These are phyloP conservation scores for Podilymbus podiceps DNA, from an alignment of 2,113 vertebrate species.

Conservation along the genomic window DNA sequence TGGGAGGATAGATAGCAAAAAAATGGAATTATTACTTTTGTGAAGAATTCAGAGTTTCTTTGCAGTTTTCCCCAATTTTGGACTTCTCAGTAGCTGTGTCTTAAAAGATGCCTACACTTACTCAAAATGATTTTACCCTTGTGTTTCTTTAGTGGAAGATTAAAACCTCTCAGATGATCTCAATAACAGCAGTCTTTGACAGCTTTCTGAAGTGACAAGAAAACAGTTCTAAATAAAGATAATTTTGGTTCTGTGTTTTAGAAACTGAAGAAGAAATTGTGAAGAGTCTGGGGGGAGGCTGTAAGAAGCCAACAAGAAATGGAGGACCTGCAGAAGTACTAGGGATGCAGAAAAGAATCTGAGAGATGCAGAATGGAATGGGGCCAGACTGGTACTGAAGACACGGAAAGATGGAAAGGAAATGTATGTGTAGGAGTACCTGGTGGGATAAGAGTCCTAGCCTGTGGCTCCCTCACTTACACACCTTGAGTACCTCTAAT, in stretches of 20 bases:
- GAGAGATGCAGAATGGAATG: neutral
- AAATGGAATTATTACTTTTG: neutral
- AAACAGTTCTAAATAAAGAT: constrained; percentile 34
- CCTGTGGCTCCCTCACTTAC: neutral
- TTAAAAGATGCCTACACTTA: neutral
- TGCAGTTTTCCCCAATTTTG: neutral
- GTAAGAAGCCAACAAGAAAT: neutral
- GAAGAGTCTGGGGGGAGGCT: neutral
- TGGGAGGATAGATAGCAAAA: neutral
- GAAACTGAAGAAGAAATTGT: neutral
- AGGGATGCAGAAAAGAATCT: neutral
- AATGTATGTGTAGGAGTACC: neutral
- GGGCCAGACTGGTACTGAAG: neutral
- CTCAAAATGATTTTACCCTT: neutral
- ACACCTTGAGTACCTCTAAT: neutral
- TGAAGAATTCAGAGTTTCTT: neutral
- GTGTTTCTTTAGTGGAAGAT: neutral
- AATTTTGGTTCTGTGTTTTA: neutral
- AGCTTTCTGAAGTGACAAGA: constrained; percentile 18
- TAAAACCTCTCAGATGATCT: neutral
- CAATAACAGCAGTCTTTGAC: neutral
- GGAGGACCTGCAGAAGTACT: neutral
- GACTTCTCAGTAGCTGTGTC: neutral
- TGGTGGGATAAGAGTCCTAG: neutral
- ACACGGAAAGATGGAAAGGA: neutral